These are phyloP conservation scores for Saxidomus purpurata DNA, from an alignment of 1,140 invertebrate genomes.

Conservation along the genomic window DNA sequence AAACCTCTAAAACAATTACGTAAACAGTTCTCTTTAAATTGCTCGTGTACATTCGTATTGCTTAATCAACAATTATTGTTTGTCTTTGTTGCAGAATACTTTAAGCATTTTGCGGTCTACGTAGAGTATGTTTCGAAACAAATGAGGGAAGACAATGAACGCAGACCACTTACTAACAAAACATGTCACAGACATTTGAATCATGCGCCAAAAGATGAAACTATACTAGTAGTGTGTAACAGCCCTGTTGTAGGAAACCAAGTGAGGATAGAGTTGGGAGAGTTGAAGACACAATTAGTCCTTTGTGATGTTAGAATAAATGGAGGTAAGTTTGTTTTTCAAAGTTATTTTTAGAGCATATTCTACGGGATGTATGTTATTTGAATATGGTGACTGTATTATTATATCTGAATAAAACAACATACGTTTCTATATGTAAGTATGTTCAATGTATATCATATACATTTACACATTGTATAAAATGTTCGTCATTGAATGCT, in stretches of 20 bases:
- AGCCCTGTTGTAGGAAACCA: neutral
- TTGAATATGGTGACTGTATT: too few relatives aligned
- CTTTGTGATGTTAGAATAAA: constrained; percentile 11
- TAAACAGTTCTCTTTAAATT: too few relatives aligned
- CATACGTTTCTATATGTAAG: too few relatives aligned
- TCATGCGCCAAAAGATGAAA: neutral
- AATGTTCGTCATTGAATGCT: too few relatives aligned
- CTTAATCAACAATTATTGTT: too few relatives aligned
- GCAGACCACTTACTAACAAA: neutral
- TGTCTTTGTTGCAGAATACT: constrained; percentile 23
- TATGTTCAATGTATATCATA: too few relatives aligned
- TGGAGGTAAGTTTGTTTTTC: constrained; percentile 23
- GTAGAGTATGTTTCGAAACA: neutral
- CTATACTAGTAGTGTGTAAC: neutral
- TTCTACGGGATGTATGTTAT: too few relatives aligned
- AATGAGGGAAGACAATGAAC: neutral
- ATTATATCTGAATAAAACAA: too few relatives aligned
- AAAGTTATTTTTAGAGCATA: too few relatives aligned
- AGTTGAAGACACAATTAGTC: neutral
- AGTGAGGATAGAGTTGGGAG: neutral
- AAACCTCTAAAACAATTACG: too few relatives aligned
- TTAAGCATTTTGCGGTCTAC: neutral
- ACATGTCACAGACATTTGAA: neutral
- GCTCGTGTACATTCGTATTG: too few relatives aligned
- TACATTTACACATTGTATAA: too few relatives aligned